A percentile compares a stretch with the other conserved stretches of the same genome.
Evolutionary conservation across 2,888 invertebrate genomes (phyloP).

Genomic region (Bursaphelenchus okinawaensis): DNA sequence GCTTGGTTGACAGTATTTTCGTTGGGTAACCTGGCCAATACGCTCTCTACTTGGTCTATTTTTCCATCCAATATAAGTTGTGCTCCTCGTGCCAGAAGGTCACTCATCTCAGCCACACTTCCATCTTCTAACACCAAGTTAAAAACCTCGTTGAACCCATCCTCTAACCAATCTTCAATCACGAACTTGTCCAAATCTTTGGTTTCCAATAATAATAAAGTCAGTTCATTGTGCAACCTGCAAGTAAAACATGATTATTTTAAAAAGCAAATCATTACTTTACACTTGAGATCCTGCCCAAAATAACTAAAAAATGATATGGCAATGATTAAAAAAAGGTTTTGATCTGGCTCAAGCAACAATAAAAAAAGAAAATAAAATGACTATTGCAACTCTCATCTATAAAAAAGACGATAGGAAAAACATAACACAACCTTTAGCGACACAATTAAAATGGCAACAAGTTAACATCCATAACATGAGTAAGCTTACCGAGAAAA

Average conservation of each 20-base stretch:
- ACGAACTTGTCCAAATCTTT: conserved; percentile 38
- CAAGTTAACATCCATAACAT: too few relatives aligned
- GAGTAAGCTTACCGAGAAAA: background rate
- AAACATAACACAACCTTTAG: background rate
- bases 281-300: too few relatives aligned
- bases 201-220: conserved; percentile 30
- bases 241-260: too few relatives aligned
- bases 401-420: background rate
- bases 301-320: too few relatives aligned
- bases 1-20: conserved; percentile 8
- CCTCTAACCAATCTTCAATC: conserved; percentile 43
- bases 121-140: conserved; percentile 45
- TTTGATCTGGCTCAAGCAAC: too few relatives aligned
- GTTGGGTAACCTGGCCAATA: background rate
- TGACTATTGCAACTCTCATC: too few relatives aligned
- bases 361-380: too few relatives aligned
- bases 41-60: background rate
- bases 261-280: too few relatives aligned
- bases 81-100: conserved; percentile 34
- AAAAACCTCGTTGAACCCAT: conserved; percentile 39
- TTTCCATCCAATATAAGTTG: background rate
- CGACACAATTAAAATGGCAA: background rate
- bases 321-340: too few relatives aligned
- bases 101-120: conserved; percentile 33
- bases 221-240: conserved; percentile 38